phyloP scores from a whole-genome alignment of 2,888 invertebrate species.

The Thysanoteuthis rhombus region DNA sequence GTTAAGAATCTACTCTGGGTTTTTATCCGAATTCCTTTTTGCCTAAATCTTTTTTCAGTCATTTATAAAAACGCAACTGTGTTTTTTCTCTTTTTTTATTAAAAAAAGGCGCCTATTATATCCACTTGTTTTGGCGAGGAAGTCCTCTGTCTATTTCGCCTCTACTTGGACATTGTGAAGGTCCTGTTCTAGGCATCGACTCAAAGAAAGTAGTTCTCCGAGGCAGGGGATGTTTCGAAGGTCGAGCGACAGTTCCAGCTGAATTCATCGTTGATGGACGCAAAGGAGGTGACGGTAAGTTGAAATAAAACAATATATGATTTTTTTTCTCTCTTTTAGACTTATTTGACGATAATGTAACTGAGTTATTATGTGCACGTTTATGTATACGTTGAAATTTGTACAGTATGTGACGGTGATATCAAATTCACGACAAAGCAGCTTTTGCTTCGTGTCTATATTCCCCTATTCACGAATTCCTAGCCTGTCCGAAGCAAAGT shows the following conservation, averaged over 20 bases:
- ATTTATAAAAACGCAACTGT: not conserved
- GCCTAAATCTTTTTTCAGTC: not conserved
- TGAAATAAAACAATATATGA: not conserved
- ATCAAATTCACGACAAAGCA: too few relatives aligned
- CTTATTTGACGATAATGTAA: too few relatives aligned
- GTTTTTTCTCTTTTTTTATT: not conserved
- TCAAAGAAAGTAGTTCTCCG: conserved; percentile 72
- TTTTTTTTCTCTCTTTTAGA: too few relatives aligned
- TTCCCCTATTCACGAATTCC: too few relatives aligned
- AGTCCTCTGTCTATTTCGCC: conserved; percentile 82
- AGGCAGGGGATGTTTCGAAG: conserved; percentile 88
- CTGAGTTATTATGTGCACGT: not conserved
- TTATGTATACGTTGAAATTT: too few relatives aligned
- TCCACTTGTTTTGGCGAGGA: conserved; percentile 82
- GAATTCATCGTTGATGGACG: conserved; percentile 92
- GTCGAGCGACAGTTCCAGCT: conserved; percentile 89
- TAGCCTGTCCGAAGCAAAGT: too few relatives aligned
- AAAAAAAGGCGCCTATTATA: conserved; percentile 77
- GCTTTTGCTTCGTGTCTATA: too few relatives aligned
- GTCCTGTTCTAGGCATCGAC: conserved; percentile 57
- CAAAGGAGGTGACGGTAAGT: conserved; percentile 75
- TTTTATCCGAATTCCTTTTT: too few relatives aligned
- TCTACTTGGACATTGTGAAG: conserved; percentile 69
- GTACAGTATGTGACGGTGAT: too few relatives aligned
- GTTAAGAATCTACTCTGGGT: too few relatives aligned